These are phyloP conservation scores for Margarornis squamiger DNA, from an alignment of 2,797 vertebrate genomes.

Conservation along the genomic window DNA sequence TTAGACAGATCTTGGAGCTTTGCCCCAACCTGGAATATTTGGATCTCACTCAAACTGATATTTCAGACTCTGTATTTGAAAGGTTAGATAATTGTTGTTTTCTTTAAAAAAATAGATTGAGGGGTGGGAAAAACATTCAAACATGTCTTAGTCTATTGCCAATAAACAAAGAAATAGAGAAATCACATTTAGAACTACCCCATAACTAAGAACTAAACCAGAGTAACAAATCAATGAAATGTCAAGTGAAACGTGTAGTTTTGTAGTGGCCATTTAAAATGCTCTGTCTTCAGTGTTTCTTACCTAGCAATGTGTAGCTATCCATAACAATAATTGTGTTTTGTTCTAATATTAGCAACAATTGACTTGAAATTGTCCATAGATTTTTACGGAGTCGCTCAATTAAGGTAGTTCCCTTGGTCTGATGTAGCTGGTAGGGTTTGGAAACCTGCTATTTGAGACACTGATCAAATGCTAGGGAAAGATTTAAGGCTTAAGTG, in stretches of 20 bases:
- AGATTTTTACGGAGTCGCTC: background rate
- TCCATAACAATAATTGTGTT: background rate
- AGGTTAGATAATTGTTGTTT: conserved; percentile 78
- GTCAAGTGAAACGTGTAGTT: background rate
- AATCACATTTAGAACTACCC: background rate
- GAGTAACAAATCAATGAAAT: background rate
- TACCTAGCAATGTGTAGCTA: background rate
- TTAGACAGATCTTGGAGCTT: conserved; percentile 91
- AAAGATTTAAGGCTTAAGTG: background rate
- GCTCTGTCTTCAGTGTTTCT: background rate
- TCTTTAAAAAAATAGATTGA: background rate
- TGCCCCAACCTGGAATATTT: conserved; percentile 92
- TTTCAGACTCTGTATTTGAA: conserved; percentile 94
- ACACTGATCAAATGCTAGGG: background rate
- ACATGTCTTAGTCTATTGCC: background rate
- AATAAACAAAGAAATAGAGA: background rate
- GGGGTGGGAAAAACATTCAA: background rate
- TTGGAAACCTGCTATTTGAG: background rate
- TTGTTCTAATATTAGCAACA: background rate
- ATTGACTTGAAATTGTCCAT: background rate
- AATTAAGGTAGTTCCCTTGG: background rate
- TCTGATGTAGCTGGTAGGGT: accelerated
- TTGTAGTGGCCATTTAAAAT: background rate
- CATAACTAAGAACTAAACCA: background rate
- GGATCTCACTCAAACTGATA: conserved; percentile 94